Evolutionary conservation across 2,113 vertebrate genomes (phyloP), one percentile per base, ranked within the genome.

Genomic region (Halcyon malimbica): DNA sequence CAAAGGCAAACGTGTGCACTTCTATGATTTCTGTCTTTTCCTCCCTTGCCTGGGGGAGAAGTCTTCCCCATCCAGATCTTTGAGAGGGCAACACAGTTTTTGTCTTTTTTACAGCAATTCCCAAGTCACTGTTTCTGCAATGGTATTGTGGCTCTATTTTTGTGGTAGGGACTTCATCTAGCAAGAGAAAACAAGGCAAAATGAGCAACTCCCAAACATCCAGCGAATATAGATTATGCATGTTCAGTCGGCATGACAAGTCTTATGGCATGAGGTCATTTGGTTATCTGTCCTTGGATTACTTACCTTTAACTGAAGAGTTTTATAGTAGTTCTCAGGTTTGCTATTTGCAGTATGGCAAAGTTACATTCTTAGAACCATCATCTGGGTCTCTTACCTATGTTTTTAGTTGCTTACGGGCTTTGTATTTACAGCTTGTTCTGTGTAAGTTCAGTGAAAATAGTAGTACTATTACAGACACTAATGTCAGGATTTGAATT

Each of bases 381-480:
- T 28, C 29, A 26, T 0, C 1, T 74, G 6, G 4, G 23, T 51
- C 24, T 51, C 50, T n/a, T 51, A n/a, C 2, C 16, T 7, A 5
- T 21, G 5, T 46, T 68, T 83, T 93, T 51, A 8, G 2, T 79
- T 87, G 25, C 5, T 28, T 59, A 4, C 25, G 13, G 41, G 46
- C 13, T 78, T 60, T 7, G 14, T 18, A 7, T 71, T 73, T 57
- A 33, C 9, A 68, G 29, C 4, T 82, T 59, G 11, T 24, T 64
- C 26, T 39, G 4, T 33, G 1, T 37, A 75, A 63, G 6, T 71
- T 56, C 48, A 28, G 62, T 57, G 39, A 89, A 87, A 93, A 60
- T 20, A 62, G 33, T n/a, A 69, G 20, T 20, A 13, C 5, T 64
- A 6, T 46, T 87, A 39, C 19, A 69, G 48, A 60, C 6, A 42